Evolutionary conservation across 2,888 invertebrate species (phyloP).

Genomic region (Trachelus stipa): DNA sequence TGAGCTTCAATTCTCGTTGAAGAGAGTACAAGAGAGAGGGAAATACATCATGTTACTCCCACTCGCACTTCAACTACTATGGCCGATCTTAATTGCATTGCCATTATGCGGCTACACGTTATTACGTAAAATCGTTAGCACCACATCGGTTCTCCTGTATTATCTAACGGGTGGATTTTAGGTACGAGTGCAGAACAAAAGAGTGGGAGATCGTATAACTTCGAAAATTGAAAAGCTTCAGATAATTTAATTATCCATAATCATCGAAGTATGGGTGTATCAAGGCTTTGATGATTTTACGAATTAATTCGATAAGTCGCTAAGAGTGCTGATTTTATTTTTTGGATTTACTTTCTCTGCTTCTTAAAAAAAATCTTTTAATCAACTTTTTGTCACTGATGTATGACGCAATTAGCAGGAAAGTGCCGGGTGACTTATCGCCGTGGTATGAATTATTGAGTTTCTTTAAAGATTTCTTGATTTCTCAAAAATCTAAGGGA

Average conservation of each 20-base stretch:
- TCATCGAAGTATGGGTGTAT: background rate
- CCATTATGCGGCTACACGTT: background rate
- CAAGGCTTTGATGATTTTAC: background rate
- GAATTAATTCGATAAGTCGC: background rate
- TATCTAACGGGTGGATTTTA: background rate
- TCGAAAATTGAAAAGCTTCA: background rate
- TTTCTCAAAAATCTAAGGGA: background rate
- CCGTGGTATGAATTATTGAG: background rate
- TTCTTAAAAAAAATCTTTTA: background rate
- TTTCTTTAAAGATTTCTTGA: background rate
- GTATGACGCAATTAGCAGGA: background rate
- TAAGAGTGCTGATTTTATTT: background rate
- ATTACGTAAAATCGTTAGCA: background rate
- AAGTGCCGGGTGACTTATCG: background rate
- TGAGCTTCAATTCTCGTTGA: background rate
- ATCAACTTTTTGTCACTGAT: background rate
- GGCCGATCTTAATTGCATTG: background rate
- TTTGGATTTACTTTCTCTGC: background rate
- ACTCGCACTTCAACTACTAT: background rate
- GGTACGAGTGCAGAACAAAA: background rate
- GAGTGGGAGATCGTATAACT: background rate
- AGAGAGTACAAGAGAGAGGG: background rate
- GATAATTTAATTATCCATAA: background rate
- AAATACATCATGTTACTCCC: background rate
- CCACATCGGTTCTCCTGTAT: background rate